Conservation (phyloP, 2,113 vertebrate species). For the Gorsachius goisagi region DNA sequence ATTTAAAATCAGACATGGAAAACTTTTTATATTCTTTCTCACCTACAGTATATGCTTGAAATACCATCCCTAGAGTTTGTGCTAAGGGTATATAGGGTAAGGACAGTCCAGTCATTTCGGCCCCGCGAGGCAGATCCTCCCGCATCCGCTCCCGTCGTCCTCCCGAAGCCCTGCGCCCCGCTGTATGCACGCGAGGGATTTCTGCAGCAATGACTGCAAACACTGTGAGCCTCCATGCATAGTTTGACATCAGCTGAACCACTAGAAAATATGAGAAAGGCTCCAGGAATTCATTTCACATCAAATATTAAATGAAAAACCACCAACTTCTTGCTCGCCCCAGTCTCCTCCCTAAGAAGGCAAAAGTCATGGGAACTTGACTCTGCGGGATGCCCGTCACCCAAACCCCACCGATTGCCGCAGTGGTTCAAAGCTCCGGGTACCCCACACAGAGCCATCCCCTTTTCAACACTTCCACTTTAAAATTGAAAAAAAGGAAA, state of each 20-base stretch:
- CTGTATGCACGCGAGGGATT: neutral
- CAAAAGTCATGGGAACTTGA: neutral
- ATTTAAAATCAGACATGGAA: neutral
- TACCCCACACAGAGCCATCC: neutral
- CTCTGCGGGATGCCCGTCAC: neutral
- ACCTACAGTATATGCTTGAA: neutral
- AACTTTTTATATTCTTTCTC: neutral
- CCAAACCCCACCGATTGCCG: neutral
- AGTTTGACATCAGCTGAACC: neutral
- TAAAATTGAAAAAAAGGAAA: neutral
- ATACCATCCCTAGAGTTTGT: neutral
- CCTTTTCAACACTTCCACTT: too few relatives aligned
- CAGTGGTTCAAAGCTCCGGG: rapidly evolving
- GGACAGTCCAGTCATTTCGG: neutral
- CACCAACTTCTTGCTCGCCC: neutral
- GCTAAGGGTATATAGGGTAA: rapidly evolving
- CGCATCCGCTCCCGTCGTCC: neutral
- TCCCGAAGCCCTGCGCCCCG: neutral
- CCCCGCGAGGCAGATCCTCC: neutral
- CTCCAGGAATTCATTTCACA: neutral
- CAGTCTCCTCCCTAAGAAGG: neutral
- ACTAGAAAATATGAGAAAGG: neutral
- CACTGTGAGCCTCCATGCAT: rapidly evolving
- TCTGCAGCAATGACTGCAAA: neutral
- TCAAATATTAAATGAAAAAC: neutral